Evolutionary conservation across 1,140 invertebrate genomes (phyloP), one percentile per base, ranked within the genome.

Genomic region (Drosophila pallidifrons): DNA sequence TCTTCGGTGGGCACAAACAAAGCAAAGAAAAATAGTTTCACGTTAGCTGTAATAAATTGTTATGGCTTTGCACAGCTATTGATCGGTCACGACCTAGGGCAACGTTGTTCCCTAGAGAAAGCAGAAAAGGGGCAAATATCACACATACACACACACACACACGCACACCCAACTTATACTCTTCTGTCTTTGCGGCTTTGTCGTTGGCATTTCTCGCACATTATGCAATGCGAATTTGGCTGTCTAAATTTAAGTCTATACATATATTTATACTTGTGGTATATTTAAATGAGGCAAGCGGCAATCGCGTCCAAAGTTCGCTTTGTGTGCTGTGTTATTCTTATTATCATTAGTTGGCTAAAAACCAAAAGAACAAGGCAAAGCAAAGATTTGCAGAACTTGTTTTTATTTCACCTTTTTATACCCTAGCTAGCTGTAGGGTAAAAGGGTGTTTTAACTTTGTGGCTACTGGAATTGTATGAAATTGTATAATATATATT

Each of bases 191-290:
- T 20, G 13, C 8, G 11, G 7, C 52, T 45, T 41, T 10, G 35
- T 13, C 10, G 41, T 32, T 69, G 41, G 43, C 46, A 61, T 55
- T 75, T 63, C 66, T 51, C 20, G 28, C 32, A 1, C 15, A 68
- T 86, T 86, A 86, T 74, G 83, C 66, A 87, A 87, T 61, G 11
- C 6, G 35, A n/a, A 65, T 43, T 72, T 57, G 60, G 11, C 51
- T 61, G 61, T 79, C 79, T 87, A 87, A 79, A 68, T 77, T 77
- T 88, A 87, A 68, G 72, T 57, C 73, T 68, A 83, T 64, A 11
- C 41, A n/a, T 35, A 45, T 20, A 57, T 46, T 54, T 35, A 64
- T 8, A 45, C 10, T 49, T 28, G 47, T n/a, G 10, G 20, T 54
- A 16, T 15, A 54, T 35, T 32, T 30, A 35, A 54, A 54, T 35